Conservation (phyloP, 2,113 vertebrate genomes). For the Equus quagga region DNA sequence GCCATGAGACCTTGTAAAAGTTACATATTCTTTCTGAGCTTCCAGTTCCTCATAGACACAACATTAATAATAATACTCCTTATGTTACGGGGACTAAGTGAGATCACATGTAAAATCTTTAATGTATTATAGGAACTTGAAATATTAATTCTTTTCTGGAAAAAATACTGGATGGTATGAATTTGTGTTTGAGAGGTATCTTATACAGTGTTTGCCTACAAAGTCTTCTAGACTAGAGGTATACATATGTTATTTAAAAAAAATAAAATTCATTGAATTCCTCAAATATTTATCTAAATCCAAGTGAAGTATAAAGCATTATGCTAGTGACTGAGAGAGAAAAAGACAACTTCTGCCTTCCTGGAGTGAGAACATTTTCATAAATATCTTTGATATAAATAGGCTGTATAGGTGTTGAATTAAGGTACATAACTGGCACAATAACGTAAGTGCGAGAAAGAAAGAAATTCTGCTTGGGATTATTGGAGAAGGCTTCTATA, state of each 20-base stretch:
- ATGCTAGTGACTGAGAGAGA: background rate
- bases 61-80: background rate
- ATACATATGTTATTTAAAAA: slow-evolving; percentile 47
- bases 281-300: slow-evolving; percentile 64
- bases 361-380: slow-evolving; percentile 39
- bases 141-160: background rate
- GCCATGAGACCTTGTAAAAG: background rate
- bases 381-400: slow-evolving; percentile 21
- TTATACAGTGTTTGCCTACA: background rate
- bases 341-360: background rate
- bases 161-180: background rate
- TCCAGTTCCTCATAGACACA: background rate
- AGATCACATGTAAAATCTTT: background rate
- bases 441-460: background rate
- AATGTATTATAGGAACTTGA: background rate
- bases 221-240: background rate
- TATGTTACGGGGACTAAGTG: background rate
- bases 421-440: background rate
- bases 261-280: slow-evolving; percentile 35
- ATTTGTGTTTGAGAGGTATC: background rate
- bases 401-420: background rate
- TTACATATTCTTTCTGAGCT: background rate
- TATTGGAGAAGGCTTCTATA: background rate
- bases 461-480: background rate
- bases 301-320: slow-evolving; percentile 9